Evolutionary conservation across 1,140 invertebrate species (phyloP).

Genomic region (Dendroctonus ponderosae): DNA sequence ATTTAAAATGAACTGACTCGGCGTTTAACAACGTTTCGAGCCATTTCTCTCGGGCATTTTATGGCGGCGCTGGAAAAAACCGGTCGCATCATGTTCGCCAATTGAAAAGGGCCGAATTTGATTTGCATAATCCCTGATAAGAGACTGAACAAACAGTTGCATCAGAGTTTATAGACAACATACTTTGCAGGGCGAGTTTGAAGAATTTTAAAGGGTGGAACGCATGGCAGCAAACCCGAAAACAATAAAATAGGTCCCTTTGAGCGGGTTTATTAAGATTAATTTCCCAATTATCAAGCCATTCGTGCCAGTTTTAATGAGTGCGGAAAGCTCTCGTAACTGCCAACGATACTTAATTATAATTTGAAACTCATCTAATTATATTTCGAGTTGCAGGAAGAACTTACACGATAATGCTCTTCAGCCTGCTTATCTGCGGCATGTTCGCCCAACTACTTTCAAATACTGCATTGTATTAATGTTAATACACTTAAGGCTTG

Average conservation of each 20-base stretch:
- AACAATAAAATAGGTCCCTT: too few relatives aligned
- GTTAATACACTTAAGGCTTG: background rate
- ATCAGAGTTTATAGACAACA: too few relatives aligned
- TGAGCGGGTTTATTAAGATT: conserved; percentile 6
- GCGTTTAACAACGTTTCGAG: conserved; percentile 12
- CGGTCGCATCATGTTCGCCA: background rate
- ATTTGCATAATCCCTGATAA: too few relatives aligned
- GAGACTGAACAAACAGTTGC: too few relatives aligned
- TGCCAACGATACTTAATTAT: conserved; percentile 15
- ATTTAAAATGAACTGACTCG: conserved; percentile 14
- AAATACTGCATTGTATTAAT: conserved; percentile 10
- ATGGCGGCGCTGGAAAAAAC: conserved; percentile 1
- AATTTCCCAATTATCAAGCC: conserved; percentile 13
- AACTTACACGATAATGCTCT: conserved; percentile 15
- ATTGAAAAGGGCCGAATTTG: too few relatives aligned
- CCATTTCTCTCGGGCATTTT: conserved; percentile 2
- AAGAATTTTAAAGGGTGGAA: too few relatives aligned
- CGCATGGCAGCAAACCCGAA: too few relatives aligned
- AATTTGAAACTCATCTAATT: conserved; percentile 17
- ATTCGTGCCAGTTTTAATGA: conserved; percentile 9
- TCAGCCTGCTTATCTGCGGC: conserved; percentile 5
- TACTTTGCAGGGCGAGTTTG: too few relatives aligned
- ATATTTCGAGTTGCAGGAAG: conserved; percentile 15
- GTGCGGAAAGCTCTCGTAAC: conserved; percentile 10
- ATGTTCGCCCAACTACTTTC: background rate